These are phyloP conservation scores for Typhlichthys subterraneus DNA, from an alignment of 2,797 vertebrate genomes.

Conservation along the genomic window DNA sequence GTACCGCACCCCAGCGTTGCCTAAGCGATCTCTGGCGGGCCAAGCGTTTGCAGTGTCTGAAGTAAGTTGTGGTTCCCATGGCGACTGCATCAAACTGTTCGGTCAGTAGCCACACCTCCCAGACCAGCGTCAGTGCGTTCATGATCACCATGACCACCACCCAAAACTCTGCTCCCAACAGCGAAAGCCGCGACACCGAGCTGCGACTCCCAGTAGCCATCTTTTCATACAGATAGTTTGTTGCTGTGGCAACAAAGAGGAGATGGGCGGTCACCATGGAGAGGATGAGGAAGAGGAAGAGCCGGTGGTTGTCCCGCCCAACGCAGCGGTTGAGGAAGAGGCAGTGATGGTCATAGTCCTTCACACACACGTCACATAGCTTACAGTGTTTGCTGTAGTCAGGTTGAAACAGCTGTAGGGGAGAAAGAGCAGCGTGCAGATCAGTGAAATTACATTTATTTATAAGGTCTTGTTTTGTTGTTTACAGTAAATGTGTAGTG, in stretches of 20 bases:
- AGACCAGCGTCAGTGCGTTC: conserved; percentile 74
- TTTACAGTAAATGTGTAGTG: background rate
- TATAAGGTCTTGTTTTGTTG: too few relatives aligned
- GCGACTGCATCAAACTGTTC: conserved; percentile 78
- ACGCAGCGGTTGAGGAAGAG: conserved; percentile 83
- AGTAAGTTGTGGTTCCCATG: conserved; percentile 75
- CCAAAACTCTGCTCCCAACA: conserved; percentile 75
- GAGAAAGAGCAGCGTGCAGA: conserved; percentile 8
- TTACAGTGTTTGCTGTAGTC: conserved; percentile 82
- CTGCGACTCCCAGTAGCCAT: conserved; percentile 17
- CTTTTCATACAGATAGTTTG: conserved; percentile 62
- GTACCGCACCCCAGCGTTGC: conserved; percentile 59
- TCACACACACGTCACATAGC: conserved; percentile 79
- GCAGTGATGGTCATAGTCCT: conserved; percentile 85
- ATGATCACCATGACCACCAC: conserved; percentile 70
- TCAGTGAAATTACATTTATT: background rate
- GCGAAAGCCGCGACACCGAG: conserved; percentile 44
- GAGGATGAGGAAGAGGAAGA: conserved; percentile 80
- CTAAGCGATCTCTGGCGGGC: conserved; percentile 47
- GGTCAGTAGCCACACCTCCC: conserved; percentile 78
- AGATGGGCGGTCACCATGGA: conserved; percentile 73
- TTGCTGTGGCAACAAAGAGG: conserved; percentile 67
- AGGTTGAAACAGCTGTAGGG: conserved; percentile 72
- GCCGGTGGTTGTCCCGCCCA: conserved; percentile 76
- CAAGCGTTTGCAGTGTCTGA: conserved; percentile 49